Evolutionary conservation across 1,140 invertebrate genomes (phyloP).

Genomic region (Temnothorax curvispinosus): DNA sequence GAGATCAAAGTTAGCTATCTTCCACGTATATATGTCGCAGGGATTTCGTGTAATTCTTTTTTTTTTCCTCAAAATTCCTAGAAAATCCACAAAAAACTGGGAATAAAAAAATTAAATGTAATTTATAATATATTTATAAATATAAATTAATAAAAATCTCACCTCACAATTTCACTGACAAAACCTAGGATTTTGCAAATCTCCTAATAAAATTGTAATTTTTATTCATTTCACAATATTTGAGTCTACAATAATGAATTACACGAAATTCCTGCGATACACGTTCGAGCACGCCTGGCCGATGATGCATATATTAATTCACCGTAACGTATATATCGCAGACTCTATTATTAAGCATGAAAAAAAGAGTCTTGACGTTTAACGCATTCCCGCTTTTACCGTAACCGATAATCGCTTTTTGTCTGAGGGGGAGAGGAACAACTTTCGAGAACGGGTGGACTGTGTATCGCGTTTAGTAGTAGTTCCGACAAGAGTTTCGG

Average conservation of each 20-base stretch:
- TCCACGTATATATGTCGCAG: not conserved
- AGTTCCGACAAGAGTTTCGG: conserved; percentile 42
- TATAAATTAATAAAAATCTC: too few relatives aligned
- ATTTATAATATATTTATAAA: too few relatives aligned
- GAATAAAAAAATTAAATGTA: too few relatives aligned
- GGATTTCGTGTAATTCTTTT: too few relatives aligned
- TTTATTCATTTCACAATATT: too few relatives aligned
- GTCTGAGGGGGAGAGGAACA: not conserved
- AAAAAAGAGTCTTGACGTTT: not conserved
- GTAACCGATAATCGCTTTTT: conserved; percentile 43
- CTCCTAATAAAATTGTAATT: too few relatives aligned
- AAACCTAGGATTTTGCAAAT: too few relatives aligned
- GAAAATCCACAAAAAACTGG: too few relatives aligned
- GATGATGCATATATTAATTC: not conserved
- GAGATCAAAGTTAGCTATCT: not conserved
- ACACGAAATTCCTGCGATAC: not conserved
- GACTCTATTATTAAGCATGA: not conserved
- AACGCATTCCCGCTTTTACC: not conserved
- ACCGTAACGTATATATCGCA: not conserved
- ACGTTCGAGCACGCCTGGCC: not conserved
- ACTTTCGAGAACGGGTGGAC: conserved; percentile 5
- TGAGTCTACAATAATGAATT: too few relatives aligned
- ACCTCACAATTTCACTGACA: too few relatives aligned
- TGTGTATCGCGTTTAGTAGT: conserved; percentile 38
- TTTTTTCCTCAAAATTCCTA: too few relatives aligned